Conservation (phyloP, 1,140 invertebrate species). For the Drosophila bifasciata region DNA sequence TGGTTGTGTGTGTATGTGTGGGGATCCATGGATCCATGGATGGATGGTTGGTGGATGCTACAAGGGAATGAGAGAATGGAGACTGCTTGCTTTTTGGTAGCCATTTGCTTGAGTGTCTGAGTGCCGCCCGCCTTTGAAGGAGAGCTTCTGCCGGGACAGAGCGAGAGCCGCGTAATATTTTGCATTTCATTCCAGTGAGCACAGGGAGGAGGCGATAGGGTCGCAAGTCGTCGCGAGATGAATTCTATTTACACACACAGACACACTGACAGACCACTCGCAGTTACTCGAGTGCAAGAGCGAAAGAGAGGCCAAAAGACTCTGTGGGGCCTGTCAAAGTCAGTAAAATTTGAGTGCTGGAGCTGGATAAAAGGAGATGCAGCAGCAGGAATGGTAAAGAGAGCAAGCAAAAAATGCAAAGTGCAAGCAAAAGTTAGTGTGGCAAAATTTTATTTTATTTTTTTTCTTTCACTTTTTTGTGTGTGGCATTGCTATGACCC, state of each 20-base stretch:
- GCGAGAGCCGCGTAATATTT: constrained; percentile 57
- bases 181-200: constrained; percentile 65
- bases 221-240: constrained; percentile 66
- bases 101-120: constrained; percentile 77
- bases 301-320: no score
- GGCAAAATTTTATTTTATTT: constrained; percentile 59
- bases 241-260: constrained; percentile 72
- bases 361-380: constrained; percentile 41
- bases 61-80: constrained; percentile 12
- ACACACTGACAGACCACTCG: constrained; percentile 68
- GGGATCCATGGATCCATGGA: constrained; percentile 62
- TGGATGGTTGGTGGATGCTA: constrained; percentile 39
- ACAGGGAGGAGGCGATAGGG: constrained; percentile 46
- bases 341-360: constrained; percentile 70
- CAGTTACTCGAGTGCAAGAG: not conserved
- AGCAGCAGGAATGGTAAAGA: constrained; percentile 30
- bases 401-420: constrained; percentile 34
- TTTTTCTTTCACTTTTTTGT: constrained; percentile 29
- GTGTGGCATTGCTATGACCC: constrained; percentile 2
- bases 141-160: constrained; percentile 3
- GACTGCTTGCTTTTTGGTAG: constrained; percentile 41
- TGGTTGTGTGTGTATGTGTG: constrained; percentile 26
- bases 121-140: constrained; percentile 39
- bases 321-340: constrained; percentile 63
- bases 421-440: constrained; percentile 55